Evolutionary conservation across 1,140 invertebrate species (phyloP).

Genomic region (Plutomurus gul): DNA sequence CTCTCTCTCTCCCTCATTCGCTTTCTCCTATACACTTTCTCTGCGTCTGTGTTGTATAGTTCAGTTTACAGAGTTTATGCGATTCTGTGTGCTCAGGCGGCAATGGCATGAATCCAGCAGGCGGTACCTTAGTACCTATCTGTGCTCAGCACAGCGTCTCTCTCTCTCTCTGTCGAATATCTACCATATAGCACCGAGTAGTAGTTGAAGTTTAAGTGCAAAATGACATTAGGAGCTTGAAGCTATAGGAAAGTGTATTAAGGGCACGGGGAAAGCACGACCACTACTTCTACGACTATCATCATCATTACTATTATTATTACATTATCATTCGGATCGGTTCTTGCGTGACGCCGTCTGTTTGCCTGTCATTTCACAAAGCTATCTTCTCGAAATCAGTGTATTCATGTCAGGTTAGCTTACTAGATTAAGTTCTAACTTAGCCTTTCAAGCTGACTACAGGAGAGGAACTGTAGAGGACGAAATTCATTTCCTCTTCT

Average conservation of each 20-base stretch:
- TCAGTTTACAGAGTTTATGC: conserved; percentile 1
- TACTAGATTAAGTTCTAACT: conserved; percentile 25
- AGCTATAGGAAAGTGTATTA: not conserved
- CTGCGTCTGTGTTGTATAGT: conserved; percentile 9
- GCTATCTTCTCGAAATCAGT: conserved; percentile 20
- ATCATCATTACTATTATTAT: conserved; percentile 30
- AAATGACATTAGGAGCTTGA: not conserved
- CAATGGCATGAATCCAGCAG: conserved; percentile 19
- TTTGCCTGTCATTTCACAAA: conserved; percentile 23
- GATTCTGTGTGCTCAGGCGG: not conserved
- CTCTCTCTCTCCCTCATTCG: not conserved
- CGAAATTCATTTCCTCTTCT: conserved; percentile 27
- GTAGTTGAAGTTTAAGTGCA: not conserved
- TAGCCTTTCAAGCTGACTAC: not conserved
- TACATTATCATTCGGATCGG: conserved; percentile 28
- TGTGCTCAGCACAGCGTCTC: not conserved
- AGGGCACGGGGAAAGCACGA: not conserved
- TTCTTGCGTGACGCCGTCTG: conserved; percentile 26
- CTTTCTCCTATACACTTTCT: not conserved
- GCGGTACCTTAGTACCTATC: not conserved
- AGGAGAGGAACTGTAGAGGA: not conserved
- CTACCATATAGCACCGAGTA: not conserved
- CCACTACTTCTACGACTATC: not conserved
- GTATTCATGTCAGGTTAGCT: conserved; percentile 23
- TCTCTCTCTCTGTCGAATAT: too few species aligned